Percentiles rank a stretch among this genome's conserved stretches.
Evolutionary conservation across 2,888 invertebrate genomes (phyloP).

Genomic region (Conomelus anceps): DNA sequence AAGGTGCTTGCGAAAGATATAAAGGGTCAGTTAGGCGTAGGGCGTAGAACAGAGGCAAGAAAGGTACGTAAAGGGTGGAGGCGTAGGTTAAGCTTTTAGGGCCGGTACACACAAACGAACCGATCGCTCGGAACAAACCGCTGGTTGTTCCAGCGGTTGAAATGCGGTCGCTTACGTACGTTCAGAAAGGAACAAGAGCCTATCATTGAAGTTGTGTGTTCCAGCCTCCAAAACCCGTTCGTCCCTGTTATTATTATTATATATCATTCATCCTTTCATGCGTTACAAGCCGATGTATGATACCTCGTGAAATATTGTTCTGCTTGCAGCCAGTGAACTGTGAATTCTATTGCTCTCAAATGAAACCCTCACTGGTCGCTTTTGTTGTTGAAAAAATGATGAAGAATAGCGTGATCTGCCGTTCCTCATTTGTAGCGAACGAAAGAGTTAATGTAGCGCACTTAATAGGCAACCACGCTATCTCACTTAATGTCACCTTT

Average conservation of each 20-base stretch:
- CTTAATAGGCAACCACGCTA: background rate
- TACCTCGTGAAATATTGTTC: background rate
- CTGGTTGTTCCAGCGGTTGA: background rate
- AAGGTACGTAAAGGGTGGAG: background rate
- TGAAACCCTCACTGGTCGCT: background rate
- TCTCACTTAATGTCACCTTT: background rate
- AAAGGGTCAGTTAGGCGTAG: background rate
- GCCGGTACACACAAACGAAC: background rate
- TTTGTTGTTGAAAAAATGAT: background rate
- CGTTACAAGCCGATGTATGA: background rate
- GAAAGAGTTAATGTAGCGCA: background rate
- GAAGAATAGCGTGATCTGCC: background rate
- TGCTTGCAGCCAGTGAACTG: background rate
- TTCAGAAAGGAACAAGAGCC: background rate
- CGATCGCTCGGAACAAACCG: background rate
- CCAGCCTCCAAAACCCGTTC: background rate
- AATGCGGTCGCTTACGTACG: background rate
- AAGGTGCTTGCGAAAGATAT: background rate
- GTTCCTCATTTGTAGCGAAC: background rate
- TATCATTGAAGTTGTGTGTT: background rate
- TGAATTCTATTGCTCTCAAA: background rate
- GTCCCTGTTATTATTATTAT: background rate
- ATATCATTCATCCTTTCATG: background rate
- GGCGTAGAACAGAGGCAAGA: background rate
- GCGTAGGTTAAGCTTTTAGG: background rate